phyloP scores from a whole-genome alignment of 2,797 vertebrate species.

The Sciaenops ocellatus region DNA sequence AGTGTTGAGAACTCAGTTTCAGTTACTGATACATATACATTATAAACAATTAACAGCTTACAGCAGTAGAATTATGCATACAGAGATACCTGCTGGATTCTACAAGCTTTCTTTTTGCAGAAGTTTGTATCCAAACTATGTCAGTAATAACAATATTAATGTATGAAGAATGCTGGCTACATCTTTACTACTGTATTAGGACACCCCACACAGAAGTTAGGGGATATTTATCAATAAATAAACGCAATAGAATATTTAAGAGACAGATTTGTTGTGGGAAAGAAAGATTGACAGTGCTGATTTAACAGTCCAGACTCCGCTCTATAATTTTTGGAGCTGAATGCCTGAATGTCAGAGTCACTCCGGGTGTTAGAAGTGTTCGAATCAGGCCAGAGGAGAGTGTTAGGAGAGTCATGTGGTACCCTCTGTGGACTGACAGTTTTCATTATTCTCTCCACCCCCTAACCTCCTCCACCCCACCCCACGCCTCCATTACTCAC shows the following conservation, averaged over 20 bases:
- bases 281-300: slow-evolving; percentile 20
- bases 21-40: not conserved
- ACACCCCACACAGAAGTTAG: not conserved
- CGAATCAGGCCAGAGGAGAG: slow-evolving; percentile 29
- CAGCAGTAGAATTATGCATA: not conserved
- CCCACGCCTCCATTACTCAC: slow-evolving; percentile 38
- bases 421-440: slow-evolving; percentile 56
- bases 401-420: slow-evolving; percentile 46
- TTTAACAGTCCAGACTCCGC: not conserved
- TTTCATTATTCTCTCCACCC: slow-evolving; percentile 59
- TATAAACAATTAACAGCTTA: not conserved
- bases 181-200: not conserved
- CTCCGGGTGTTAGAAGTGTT: slow-evolving; percentile 24
- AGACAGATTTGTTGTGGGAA: not conserved
- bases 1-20: not conserved
- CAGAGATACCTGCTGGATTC: not conserved
- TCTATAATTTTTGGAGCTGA: slow-evolving; percentile 11
- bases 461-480: not conserved
- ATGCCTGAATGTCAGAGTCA: slow-evolving; percentile 23
- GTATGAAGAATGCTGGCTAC: not conserved
- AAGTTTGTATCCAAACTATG: not conserved
- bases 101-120: not conserved
- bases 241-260: not conserved
- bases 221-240: not conserved
- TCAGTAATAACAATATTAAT: not conserved